Evolutionary conservation across 2,888 invertebrate genomes (phyloP), one percentile per base, ranked within the genome.

Genomic region (Phengaris alcon): DNA sequence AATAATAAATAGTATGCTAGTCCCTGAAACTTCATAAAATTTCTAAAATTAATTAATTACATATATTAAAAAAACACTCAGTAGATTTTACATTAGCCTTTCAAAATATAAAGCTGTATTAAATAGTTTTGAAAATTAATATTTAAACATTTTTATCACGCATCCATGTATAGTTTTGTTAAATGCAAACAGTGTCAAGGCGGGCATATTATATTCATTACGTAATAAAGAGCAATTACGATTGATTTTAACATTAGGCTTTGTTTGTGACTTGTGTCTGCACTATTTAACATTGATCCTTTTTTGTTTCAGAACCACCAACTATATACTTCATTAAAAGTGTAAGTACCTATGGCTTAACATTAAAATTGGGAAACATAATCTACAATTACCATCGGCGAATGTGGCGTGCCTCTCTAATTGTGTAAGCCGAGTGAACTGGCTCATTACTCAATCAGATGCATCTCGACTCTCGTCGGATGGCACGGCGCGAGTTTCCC

Each of bases 131-230:
- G 44, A 6, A 44, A 64, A 64, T 64, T 9, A 64, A 13, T 64
- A 64, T 64, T 54, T 10, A n/a, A 54, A 54, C 54, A 54, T 15
- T 54, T 75, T 77, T 76, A 76, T 85, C 83, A 86, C 85, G 84
- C 88, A 86, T 88, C 86, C 86, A 87, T 84, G 83, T 85, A 75
- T 75, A 75, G 76, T 70, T 69, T 75, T 68, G 77, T 76, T 76
- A 75, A 87, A 88, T 87, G 85, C 85, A 87, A 90, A 90, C 85
- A 90, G 89, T 90, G 90, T 89, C 90, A 90, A 90, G 90, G 90
- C 84, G 83, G 83, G 75, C 85, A 85, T 88, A 87, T 88, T 88
- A 87, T 88, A 90, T 89, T 87, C 89, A 90, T 90, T 90, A 88
- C 88, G 87, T 87, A 83, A 73, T 87, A 83, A 52, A 51, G 44